Evolutionary conservation across 2,113 vertebrate species (phyloP).

Genomic region (Platichthys stellatus): DNA sequence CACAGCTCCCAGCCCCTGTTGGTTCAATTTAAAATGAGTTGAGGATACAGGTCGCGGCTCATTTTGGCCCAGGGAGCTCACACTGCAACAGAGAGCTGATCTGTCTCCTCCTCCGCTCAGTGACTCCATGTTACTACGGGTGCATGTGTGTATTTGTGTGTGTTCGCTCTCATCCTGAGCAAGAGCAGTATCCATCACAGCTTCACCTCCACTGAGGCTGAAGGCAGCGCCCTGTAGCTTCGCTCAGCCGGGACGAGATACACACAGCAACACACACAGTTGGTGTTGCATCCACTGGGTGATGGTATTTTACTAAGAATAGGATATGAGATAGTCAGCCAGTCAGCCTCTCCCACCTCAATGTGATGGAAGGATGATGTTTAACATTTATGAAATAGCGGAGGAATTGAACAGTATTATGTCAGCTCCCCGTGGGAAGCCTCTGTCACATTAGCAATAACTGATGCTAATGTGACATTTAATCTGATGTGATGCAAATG

Average conservation of each 20-base stretch:
- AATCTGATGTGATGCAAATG: slow-evolving; percentile 53
- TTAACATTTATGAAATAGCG: slow-evolving; percentile 12
- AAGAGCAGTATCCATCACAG: slow-evolving; percentile 62
- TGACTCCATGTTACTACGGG: slow-evolving; percentile 10
- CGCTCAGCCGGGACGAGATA: slow-evolving; percentile 9
- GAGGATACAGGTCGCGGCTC: slow-evolving; percentile 35
- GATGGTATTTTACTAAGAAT: slow-evolving; percentile 7
- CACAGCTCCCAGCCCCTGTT: slow-evolving; percentile 37
- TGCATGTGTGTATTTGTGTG: slow-evolving; percentile 16
- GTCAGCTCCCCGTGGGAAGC: slow-evolving; percentile 21
- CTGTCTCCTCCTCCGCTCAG: slow-evolving; percentile 55
- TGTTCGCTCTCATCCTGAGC: slow-evolving; percentile 28
- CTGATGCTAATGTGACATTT: slow-evolving; percentile 66
- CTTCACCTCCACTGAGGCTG: slow-evolving; percentile 55
- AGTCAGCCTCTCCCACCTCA: slow-evolving; percentile 13
- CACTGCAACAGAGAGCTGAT: slow-evolving; percentile 62
- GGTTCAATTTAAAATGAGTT: slow-evolving; percentile 61
- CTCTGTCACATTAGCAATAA: not conserved
- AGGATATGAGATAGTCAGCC: slow-evolving; percentile 22
- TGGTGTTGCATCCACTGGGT: slow-evolving; percentile 3
- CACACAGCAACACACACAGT: not conserved
- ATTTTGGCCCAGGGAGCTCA: slow-evolving; percentile 55
- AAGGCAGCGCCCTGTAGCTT: slow-evolving; percentile 41
- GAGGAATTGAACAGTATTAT: slow-evolving; percentile 29
- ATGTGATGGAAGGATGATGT: slow-evolving; percentile 24